phyloP scores from a whole-genome alignment of 2,888 invertebrate genomes.

The Diaperis boleti region DNA sequence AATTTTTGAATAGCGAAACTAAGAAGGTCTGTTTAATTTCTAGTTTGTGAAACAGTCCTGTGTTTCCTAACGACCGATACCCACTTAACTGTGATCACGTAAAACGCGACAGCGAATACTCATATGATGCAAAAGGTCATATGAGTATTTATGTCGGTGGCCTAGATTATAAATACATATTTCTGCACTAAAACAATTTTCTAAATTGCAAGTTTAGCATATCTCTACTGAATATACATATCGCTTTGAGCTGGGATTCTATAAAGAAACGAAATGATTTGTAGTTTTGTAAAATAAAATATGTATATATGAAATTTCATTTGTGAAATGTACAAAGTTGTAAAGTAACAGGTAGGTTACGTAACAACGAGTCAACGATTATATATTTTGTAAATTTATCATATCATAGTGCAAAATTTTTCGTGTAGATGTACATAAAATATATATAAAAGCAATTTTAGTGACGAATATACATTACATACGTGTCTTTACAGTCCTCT shows the following conservation, averaged over 20 bases:
- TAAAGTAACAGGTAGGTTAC: conserved; percentile 59
- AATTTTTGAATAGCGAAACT: conserved; percentile 10
- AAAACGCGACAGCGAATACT: conserved; percentile 51
- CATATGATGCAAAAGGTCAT: conserved; percentile 31
- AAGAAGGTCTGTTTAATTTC: conserved; percentile 13
- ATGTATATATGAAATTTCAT: conserved; percentile 50
- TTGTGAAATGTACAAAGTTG: conserved; percentile 58
- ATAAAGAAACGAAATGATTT: conserved; percentile 47
- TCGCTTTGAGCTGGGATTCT: conserved; percentile 67
- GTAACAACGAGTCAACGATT: conserved; percentile 54
- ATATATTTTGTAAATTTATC: conserved; percentile 63
- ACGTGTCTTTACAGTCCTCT: conserved; percentile 53
- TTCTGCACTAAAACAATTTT: conserved; percentile 39
- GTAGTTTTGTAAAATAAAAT: conserved; percentile 57
- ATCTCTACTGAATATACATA: conserved; percentile 65
- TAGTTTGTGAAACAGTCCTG: conserved; percentile 26
- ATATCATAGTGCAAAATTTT: conserved; percentile 58
- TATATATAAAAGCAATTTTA: conserved; percentile 52
- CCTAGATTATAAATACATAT: conserved; percentile 41
- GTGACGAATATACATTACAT: conserved; percentile 53
- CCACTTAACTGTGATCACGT: conserved; percentile 64
- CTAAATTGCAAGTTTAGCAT: conserved; percentile 54
- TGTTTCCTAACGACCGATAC: conserved; percentile 48
- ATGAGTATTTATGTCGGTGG: conserved; percentile 30
- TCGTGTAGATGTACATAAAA: conserved; percentile 54